A percentile compares a stretch with the other conserved stretches of the same genome.
These are phyloP conservation scores for Adineta ricciae DNA, from an alignment of 2,888 invertebrate species.

Conservation along the genomic window DNA sequence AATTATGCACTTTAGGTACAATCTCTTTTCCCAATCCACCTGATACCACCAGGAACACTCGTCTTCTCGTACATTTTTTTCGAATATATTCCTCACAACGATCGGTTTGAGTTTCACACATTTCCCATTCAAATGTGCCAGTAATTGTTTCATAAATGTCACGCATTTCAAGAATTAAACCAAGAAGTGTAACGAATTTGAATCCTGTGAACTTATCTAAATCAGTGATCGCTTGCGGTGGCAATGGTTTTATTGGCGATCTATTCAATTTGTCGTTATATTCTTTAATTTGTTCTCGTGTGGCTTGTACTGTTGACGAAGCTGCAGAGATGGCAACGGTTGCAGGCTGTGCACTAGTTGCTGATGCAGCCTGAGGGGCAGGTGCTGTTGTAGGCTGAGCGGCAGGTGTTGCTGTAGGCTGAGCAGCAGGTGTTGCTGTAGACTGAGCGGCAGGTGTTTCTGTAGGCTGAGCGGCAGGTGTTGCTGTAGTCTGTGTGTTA, in stretches of 20 bases:
- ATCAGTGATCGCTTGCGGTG: not conserved
- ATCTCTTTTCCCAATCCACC: not conserved
- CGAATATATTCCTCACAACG: not conserved
- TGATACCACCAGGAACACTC: not conserved
- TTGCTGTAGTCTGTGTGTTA: not conserved
- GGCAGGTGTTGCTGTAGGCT: too few species aligned
- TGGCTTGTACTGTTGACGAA: too few species aligned
- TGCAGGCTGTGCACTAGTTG: too few species aligned
- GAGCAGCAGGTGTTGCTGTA: not conserved
- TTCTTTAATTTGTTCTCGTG: too few species aligned
- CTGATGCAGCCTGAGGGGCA: too few species aligned
- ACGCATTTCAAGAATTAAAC: not conserved
- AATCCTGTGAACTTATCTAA: not conserved
- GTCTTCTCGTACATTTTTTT: not conserved
- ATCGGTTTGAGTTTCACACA: not conserved
- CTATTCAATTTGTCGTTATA: too few species aligned
- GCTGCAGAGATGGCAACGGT: too few species aligned
- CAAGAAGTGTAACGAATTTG: not conserved
- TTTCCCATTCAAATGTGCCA: not conserved
- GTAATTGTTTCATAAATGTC: not conserved
- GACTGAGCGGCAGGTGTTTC: not conserved
- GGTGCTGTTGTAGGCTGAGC: too few species aligned
- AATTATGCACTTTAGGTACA: not conserved
- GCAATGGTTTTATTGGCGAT: not conserved
- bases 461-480: not conserved